phyloP scores from a whole-genome alignment of 2,888 invertebrate species.

The Drosophila algonquin region DNA sequence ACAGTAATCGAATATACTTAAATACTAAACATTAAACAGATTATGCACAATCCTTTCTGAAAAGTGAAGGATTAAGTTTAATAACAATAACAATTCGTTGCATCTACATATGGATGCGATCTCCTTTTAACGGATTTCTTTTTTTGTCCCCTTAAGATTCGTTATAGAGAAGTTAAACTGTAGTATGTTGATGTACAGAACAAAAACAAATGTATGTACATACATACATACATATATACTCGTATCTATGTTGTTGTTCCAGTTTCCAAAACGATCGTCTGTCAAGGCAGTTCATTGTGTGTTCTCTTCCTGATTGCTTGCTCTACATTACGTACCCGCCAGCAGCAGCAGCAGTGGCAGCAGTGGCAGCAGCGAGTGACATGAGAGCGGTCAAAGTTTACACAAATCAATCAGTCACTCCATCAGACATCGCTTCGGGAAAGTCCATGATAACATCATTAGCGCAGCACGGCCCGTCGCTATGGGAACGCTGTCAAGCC shows the following conservation, averaged over 20 bases:
- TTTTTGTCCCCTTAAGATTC: too few species aligned
- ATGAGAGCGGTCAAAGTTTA: constrained; percentile 69
- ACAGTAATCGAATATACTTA: neutral
- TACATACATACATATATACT: neutral
- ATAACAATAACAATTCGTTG: too few species aligned
- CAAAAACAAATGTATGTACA: neutral
- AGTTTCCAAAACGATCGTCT: constrained; percentile 30
- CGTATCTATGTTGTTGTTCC: constrained; percentile 29
- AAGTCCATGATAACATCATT: constrained; percentile 57
- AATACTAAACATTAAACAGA: neutral
- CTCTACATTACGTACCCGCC: constrained; percentile 25
- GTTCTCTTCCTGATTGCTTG: constrained; percentile 32
- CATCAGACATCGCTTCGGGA: constrained; percentile 1
- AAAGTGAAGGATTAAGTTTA: too few species aligned
- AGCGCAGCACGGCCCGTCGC: constrained; percentile 33
- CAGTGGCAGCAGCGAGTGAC: constrained; percentile 27
- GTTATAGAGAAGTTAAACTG: too few species aligned
- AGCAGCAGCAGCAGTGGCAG: constrained; percentile 2
- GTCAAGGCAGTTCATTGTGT: constrained; percentile 15
- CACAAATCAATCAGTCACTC: constrained; percentile 70
- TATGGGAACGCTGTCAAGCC: constrained; percentile 37
- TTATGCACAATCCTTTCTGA: too few species aligned
- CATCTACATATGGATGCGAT: too few species aligned
- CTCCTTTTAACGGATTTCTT: too few species aligned
- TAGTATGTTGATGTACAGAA: too few species aligned